Evolutionary conservation across 1,140 invertebrate genomes (phyloP).

Genomic region (Papilio xuthus): DNA sequence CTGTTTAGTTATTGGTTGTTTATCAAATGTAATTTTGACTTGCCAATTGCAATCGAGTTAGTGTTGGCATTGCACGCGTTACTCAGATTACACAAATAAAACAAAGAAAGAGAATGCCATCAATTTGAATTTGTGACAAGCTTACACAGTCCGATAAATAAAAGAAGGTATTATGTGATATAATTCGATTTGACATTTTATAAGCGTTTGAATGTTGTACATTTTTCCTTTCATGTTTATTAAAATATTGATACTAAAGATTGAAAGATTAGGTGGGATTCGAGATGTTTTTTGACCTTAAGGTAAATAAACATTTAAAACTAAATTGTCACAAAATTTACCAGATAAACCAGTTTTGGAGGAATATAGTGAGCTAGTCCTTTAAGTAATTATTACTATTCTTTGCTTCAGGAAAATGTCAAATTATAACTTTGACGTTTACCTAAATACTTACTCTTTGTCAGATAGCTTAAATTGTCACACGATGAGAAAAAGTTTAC

Average conservation of each 20-base stretch:
- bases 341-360: not conserved
- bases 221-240: not conserved
- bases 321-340: not conserved
- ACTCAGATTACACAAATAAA: slow-evolving; percentile 18
- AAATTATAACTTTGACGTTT: not conserved
- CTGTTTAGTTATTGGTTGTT: slow-evolving; percentile 52
- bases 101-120: slow-evolving; percentile 31
- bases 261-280: not conserved
- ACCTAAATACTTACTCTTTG: not conserved
- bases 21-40: slow-evolving; percentile 17
- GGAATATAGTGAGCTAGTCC: not conserved
- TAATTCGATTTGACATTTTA: not conserved
- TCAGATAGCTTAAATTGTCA: slow-evolving; percentile 45
- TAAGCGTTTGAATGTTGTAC: not conserved
- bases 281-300: too few species aligned
- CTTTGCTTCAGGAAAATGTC: not conserved
- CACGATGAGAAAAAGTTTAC: slow-evolving; percentile 50
- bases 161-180: not conserved
- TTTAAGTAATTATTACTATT: not conserved
- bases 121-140: slow-evolving; percentile 35
- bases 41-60: slow-evolving; percentile 49
- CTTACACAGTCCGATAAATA: not conserved
- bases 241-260: not conserved
- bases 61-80: slow-evolving; percentile 25
- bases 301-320: not conserved